These are phyloP conservation scores for Acrocephalus kingi DNA, from an alignment of 2,113 vertebrate genomes.

Conservation along the genomic window DNA sequence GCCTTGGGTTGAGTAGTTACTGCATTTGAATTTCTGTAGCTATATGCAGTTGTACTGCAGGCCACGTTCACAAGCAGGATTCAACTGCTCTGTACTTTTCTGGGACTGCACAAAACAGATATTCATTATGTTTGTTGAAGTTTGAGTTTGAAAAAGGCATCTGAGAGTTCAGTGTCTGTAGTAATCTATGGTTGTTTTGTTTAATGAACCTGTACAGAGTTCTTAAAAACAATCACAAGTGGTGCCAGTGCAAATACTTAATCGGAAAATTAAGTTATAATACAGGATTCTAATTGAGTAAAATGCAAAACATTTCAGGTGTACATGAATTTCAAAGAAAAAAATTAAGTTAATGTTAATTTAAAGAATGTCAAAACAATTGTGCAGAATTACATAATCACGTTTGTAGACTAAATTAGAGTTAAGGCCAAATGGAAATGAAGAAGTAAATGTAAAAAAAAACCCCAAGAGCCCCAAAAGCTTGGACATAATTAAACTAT, in stretches of 20 bases:
- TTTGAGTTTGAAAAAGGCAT: background rate
- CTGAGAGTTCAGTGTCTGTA: background rate
- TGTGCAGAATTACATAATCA: background rate
- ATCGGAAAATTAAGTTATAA: background rate
- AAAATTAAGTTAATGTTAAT: background rate
- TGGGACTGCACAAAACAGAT: background rate
- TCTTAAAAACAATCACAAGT: background rate
- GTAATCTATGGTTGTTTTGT: background rate
- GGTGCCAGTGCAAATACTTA: background rate
- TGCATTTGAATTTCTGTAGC: background rate
- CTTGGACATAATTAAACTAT: background rate
- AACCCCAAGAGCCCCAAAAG: rapidly evolving
- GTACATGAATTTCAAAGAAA: background rate
- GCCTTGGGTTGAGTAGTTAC: background rate
- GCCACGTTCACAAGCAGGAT: background rate
- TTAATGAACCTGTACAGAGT: background rate
- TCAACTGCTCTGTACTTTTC: background rate
- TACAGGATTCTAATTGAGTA: background rate
- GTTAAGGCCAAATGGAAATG: background rate
- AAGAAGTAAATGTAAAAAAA: background rate
- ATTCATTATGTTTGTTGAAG: background rate
- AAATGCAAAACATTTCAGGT: background rate
- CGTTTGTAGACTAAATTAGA: background rate
- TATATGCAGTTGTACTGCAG: rapidly evolving
- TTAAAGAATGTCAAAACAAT: background rate